Evolutionary conservation across 2,888 invertebrate genomes (phyloP), one percentile per base, ranked within the genome.

Genomic region (Tyria jacobaeae): DNA sequence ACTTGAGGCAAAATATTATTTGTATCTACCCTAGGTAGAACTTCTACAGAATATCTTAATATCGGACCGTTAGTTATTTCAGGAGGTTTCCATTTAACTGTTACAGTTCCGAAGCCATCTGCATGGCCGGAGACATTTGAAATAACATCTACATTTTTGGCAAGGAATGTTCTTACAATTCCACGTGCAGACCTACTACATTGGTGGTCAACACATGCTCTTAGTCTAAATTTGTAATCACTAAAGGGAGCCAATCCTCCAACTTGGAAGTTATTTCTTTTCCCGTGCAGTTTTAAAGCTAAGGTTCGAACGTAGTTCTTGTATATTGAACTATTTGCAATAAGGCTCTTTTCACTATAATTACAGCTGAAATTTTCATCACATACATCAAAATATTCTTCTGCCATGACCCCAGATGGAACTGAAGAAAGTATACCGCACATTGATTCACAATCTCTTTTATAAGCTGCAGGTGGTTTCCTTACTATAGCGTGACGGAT

Each of bases 361-460:
- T 88, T 78, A 60, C 92, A 91, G 14, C 71, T 76, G 12, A 67
- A 68, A 50, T 79, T 73, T 10, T 84, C 77, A 50, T 80, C 80
- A 57, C 91, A 92, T 10, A 92, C 75, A 61, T 92, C 91, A 64
- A 92, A 91, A 61, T 85, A 74, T 15, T 90, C 90, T 63, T 91
- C 87, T 0, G 84, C 82, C 76, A 90, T 76, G 1, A 87, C 86
- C 2, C 88, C 89, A 31, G 77, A 77, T 4, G 89, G 85, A 3
- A 81, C 81, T 1, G 85, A 79, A 2, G 91, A 86, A 7, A 89
- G 73, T 10, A 89, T 60, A 0, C 90, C 92, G 69, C 91, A 92
- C 82, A 85, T 88, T 9, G 89, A 87, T 73, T 91, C 89, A 71
- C 93, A 93, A 9, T 84, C 83, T 70, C 71, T 83, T 5, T 81